Base-by-base conservation (phyloP, 2,113 vertebrate species). In the Neogale vison region DNA sequence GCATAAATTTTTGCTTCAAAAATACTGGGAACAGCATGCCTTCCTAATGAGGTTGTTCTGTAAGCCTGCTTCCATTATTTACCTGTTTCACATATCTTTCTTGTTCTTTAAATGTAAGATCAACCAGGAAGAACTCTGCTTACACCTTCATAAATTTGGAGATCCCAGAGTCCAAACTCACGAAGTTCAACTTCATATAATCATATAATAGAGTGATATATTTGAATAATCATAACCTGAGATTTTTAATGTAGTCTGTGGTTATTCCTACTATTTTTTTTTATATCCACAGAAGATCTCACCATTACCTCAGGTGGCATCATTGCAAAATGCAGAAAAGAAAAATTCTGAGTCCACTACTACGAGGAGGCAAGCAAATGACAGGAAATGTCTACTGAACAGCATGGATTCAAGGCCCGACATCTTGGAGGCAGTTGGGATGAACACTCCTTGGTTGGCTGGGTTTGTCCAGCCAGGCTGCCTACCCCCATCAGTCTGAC, bases 1-100 rank as follows among this genome's bases (percentile, higher is more conserved):
- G 23, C 59, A 26, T 77, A 93, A 87, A 80, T n/a, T 92, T 95
- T 96, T 90, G 31, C 42, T 91, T 88, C 91, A 90, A 50, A 94
- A 67, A 45, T 82, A 76, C 29, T 59, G 42, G 26, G 59, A 87
- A 88, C 3, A 79, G 29, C 18, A 24, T 84, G 42, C 9, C 72
- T 96, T 90, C 55, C 34, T 94, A 93, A 93, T 80, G 34, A 84
- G 76, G 76, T 57, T 84, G 71, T 65, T 55, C 69, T 81, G 55
- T 17, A 96, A 74, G 50, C 26, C 1, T 11, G 45, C 52, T 89
- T 87, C 31, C 55, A 29, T 88, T 84, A 84, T 82, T 77, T 77
- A 65, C 80, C 23, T 80, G 55, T 69, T 95, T 88, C 61, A 61
- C 3, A 55, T 45, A 86, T 17, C 2, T 13, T 85, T 94, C 57